These are phyloP conservation scores for Mirounga angustirostris DNA, from an alignment of 2,113 vertebrate genomes.

Conservation along the genomic window DNA sequence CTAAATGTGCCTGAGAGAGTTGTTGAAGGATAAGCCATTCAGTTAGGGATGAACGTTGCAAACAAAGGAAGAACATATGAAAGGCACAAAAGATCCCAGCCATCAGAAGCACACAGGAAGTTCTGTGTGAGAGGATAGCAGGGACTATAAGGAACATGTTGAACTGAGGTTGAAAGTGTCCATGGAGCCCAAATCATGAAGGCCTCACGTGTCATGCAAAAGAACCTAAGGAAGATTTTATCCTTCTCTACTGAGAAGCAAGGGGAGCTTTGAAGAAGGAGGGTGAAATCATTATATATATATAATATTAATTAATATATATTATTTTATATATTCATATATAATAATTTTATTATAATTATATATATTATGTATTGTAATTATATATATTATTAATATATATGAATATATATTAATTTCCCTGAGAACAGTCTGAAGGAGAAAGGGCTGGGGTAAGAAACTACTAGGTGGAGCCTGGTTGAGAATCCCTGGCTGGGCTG, in stretches of 20 bases:
- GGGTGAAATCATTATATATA: not conserved
- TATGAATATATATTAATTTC: not conserved
- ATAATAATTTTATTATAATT: not conserved
- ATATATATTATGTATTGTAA: not conserved
- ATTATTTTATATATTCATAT: too few species aligned
- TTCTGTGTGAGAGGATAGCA: not conserved
- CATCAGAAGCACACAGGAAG: not conserved
- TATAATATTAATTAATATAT: too few species aligned
- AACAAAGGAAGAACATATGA: not conserved
- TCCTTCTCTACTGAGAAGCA: not conserved
- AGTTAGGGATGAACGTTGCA: not conserved
- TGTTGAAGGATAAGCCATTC: not conserved
- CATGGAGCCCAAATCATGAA: not conserved
- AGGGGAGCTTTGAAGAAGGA: not conserved
- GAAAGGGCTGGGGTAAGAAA: rapidly evolving
- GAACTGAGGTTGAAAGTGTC: not conserved
- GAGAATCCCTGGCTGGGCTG: not conserved
- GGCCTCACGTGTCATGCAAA: not conserved
- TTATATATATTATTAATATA: not conserved
- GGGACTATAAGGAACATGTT: not conserved
- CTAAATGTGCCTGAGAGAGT: not conserved
- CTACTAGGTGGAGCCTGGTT: not conserved
- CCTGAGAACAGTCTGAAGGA: not conserved
- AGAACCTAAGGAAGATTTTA: not conserved
- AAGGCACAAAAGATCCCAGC: not conserved